A percentile compares a stretch with the other conserved stretches of the same genome.
Conservation (phyloP, 2,888 invertebrate genomes). For the Labia minor region DNA sequence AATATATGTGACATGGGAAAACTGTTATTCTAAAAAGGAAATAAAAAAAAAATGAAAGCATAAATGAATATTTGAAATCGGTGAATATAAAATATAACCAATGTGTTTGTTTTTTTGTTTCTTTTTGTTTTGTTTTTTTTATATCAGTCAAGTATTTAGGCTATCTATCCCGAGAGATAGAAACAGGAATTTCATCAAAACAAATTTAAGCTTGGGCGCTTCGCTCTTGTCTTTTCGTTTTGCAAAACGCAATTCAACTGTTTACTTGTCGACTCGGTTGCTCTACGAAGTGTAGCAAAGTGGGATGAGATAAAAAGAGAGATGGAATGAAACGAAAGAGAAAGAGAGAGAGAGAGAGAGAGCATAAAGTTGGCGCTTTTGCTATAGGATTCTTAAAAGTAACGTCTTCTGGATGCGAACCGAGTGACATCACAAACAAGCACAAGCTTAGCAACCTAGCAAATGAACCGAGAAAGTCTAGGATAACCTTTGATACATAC, state of each 20-base stretch:
- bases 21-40: no score
- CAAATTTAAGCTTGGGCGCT: background rate
- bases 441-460: background rate
- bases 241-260: background rate
- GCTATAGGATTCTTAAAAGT: background rate
- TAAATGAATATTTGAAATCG: no score
- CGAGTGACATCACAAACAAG: background rate
- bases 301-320: background rate
- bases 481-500: background rate
- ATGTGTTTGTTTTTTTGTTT: no score
- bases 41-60: no score
- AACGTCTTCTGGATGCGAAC: background rate
- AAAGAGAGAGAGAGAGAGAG: no score
- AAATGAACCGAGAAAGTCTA: conserved; percentile 13
- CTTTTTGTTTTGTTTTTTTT: no score
- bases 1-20: no score
- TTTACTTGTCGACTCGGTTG: conserved; percentile 1
- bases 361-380: no score
- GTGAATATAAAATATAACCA: no score
- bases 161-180: no score
- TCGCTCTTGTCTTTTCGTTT: background rate
- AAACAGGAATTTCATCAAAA: background rate
- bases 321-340: background rate
- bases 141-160: no score
- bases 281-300: background rate